Percentiles rank a stretch among this genome's conserved stretches.
Evolutionary conservation across 2,797 vertebrate genomes (phyloP).

Genomic region (Sebastes oblongus): DNA sequence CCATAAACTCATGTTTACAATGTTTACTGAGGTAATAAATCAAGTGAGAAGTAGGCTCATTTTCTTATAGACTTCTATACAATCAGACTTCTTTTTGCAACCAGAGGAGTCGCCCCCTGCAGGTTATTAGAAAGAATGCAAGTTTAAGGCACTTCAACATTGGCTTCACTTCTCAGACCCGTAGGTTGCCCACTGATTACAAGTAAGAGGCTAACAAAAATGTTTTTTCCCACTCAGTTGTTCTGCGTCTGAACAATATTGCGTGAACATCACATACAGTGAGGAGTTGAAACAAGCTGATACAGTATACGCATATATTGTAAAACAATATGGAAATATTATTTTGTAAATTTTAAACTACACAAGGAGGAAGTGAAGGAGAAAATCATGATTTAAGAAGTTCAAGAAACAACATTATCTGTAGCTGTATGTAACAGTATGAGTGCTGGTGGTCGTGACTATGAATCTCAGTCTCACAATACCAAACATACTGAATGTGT

Average conservation of each 20-base stretch:
- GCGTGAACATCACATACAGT: not conserved
- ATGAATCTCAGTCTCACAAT: not conserved
- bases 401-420: not conserved
- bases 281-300: not conserved
- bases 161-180: not conserved
- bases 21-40: no score
- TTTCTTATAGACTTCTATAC: no score
- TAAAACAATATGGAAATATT: not conserved
- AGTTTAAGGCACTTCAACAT: not conserved
- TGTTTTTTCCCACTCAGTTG: not conserved
- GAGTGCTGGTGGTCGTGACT: not conserved
- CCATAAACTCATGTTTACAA: no score
- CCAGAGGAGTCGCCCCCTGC: no score
- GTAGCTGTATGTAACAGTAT: not conserved
- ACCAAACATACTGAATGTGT: constrained; percentile 1
- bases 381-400: not conserved
- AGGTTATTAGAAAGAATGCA: no score
- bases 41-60: no score
- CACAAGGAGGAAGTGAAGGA: not conserved
- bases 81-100: no score
- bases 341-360: not conserved
- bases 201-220: not conserved
- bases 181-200: no score
- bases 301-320: not conserved
- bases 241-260: not conserved